Conservation (phyloP, 2,113 vertebrate species). For the Myrmecophaga tridactyla region DNA sequence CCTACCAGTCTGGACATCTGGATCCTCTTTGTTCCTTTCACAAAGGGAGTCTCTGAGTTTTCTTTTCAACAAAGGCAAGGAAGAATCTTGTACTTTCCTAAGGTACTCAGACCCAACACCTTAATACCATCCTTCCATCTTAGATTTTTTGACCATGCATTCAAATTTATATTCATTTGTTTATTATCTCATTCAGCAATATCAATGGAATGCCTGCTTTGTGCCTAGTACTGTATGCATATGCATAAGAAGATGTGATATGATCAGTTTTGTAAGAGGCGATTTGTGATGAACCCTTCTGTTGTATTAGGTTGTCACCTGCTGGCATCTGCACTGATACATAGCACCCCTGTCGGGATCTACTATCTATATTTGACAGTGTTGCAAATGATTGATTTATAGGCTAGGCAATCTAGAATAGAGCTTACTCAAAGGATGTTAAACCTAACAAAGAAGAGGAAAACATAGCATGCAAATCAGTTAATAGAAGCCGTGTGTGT, state of each 20-base stretch:
- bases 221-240: neutral
- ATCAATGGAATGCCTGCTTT: neutral
- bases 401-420: neutral
- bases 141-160: neutral
- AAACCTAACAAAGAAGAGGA: neutral
- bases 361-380: neutral
- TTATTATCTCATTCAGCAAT: neutral
- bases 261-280: neutral
- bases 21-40: neutral
- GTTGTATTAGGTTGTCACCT: neutral
- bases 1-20: neutral
- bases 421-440: neutral
- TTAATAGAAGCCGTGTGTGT: neutral
- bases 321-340: neutral
- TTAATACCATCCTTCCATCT: neutral
- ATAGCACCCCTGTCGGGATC: neutral
- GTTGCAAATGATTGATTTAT: neutral
- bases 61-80: conserved; percentile 11
- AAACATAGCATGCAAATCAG: neutral
- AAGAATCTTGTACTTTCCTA: neutral
- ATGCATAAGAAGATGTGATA: neutral
- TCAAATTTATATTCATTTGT: neutral
- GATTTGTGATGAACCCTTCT: neutral
- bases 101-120: neutral
- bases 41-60: neutral